Conservation (phyloP, 1,140 invertebrate genomes). For the Ganaspis sp. region DNA sequence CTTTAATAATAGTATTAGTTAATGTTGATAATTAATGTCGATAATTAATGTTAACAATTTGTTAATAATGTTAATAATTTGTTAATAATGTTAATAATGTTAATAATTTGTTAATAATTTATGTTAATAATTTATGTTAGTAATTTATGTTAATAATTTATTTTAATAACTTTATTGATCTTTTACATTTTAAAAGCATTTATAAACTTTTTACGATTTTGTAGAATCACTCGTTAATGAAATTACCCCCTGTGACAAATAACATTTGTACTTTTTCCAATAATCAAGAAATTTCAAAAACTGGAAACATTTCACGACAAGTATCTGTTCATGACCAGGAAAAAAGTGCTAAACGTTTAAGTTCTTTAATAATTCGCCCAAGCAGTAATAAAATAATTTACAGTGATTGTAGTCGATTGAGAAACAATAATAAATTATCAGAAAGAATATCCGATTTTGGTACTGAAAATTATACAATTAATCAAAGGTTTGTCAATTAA, state of each 20-base stretch:
- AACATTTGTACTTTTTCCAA: background rate
- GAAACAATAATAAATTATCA: background rate
- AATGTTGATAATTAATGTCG: too few species aligned
- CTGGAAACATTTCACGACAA: background rate
- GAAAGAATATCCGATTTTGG: background rate
- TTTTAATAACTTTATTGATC: too few species aligned
- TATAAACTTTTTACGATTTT: background rate
- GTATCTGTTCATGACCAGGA: background rate
- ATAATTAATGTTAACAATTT: too few species aligned
- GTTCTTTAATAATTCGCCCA: slow-evolving; percentile 7
- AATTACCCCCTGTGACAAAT: background rate
- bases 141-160: background rate
- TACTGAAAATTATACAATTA: background rate
- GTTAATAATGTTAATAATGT: background rate
- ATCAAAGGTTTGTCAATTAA: slow-evolving; percentile 3
- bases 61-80: background rate
- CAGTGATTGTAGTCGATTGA: background rate
- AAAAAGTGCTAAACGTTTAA: background rate
- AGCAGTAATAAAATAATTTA: background rate
- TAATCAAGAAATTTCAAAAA: background rate
- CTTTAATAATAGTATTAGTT: too few species aligned
- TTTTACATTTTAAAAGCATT: background rate
- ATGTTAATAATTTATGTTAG: background rate
- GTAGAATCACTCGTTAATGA: background rate
- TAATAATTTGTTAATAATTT: too few species aligned